Evolutionary conservation across 2,113 vertebrate species (phyloP), one percentile per base, ranked within the genome.

Genomic region (Ranitomeya imitator): DNA sequence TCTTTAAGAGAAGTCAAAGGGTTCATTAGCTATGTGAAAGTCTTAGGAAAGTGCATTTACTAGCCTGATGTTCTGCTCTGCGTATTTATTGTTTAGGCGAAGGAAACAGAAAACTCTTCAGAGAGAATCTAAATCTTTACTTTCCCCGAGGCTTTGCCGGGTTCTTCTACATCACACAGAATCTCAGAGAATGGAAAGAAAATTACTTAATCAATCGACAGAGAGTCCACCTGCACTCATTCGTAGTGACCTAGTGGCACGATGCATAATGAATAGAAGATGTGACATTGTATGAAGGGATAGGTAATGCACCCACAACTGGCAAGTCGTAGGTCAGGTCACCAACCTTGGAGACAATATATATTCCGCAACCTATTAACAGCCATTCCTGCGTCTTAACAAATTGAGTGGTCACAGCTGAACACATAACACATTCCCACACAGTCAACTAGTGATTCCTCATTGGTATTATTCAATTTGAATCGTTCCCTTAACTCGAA

Each of bases 81-180:
- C 65, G 37, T 83, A 83, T 52, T 82, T 83, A 83, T 83, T 83
- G 80, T 83, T 83, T 83, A 83, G 31, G 80, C 37, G 80, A 83
- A 83, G 60, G 18, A 65, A 65, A 52, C 80, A 7, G 79, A 82
- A 82, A 63, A 57, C 59, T 63, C 54, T 61, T 82, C 79, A 82
- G 79, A 82, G 59, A 82, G 79, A 82, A 82, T 83, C 26, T 63
- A 63, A 65, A 83, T 63, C 80, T 83, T n/a, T 51, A 13, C 31
- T 15, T 63, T 83, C 80, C 80, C 80, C 31, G 10, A 83, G 60
- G 80, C 60, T n/a, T 65, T 63, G 18, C 16, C 79, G 21, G 57
- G 31, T 65, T 83, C 80, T 65, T 83, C 60, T 12, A 83, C 80
- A 83, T 83, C 60, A 51, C 19, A 83, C 31, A 65, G 80, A 83